Percentiles rank a stretch among this genome's conserved stretches.
These are phyloP conservation scores for Drosophila nr. perissopoda DNA, from an alignment of 2,888 invertebrate species.

Conservation along the genomic window DNA sequence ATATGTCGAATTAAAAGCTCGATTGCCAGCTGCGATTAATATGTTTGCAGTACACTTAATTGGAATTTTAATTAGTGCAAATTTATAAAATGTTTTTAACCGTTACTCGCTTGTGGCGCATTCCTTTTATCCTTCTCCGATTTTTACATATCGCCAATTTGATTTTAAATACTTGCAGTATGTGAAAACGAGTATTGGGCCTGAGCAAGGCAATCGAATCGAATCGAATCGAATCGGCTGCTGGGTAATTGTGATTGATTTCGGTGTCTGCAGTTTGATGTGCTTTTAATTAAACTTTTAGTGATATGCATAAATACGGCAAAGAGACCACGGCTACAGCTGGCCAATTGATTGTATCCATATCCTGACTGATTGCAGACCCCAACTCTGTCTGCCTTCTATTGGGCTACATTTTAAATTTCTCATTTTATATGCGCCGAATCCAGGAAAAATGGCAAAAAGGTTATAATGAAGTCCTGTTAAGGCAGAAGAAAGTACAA, in stretches of 20 bases:
- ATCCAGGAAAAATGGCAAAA: neutral
- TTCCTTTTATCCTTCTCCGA: constrained; percentile 46
- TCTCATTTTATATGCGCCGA: neutral
- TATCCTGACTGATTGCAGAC: constrained; percentile 3
- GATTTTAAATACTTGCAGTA: constrained; percentile 28
- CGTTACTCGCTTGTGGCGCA: constrained; percentile 14
- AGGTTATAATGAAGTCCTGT: neutral
- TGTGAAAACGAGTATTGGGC: constrained; percentile 4
- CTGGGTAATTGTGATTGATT: constrained; percentile 76
- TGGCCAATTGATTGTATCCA: constrained; percentile 35
- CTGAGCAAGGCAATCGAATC: constrained; percentile 4
- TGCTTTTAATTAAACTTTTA: constrained; percentile 76
- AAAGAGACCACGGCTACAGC: constrained; percentile 5
- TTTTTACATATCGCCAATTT: constrained; percentile 53
- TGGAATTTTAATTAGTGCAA: constrained; percentile 83
- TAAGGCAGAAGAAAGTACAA: neutral
- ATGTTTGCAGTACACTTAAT: constrained; percentile 46
- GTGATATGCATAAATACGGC: constrained; percentile 70
- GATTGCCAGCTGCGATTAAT: constrained; percentile 13
- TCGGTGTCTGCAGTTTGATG: constrained; percentile 67
- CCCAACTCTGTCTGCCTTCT: neutral
- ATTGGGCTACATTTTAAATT: neutral
- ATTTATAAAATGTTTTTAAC: constrained; percentile 53
- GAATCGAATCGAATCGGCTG: constrained; percentile 6
- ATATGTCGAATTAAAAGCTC: constrained; percentile 1